A percentile compares a stretch with the other conserved stretches of the same genome.
phyloP scores from a whole-genome alignment of 2,888 invertebrate genomes.

The Griposia aprilina region DNA sequence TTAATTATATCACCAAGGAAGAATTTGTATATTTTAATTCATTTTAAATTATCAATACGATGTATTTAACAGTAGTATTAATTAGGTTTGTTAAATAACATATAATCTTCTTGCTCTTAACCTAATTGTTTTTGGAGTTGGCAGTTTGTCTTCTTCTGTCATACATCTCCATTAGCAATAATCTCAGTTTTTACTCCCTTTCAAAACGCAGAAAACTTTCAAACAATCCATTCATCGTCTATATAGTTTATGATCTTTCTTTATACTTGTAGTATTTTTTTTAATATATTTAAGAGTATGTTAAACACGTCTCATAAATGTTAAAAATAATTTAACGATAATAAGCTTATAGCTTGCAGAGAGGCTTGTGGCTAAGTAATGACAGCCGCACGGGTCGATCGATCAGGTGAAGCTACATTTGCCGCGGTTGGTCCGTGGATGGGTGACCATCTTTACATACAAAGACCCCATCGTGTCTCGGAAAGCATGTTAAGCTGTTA shows the following conservation, averaged over 20 bases:
- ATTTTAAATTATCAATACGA: no score
- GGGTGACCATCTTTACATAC: no score
- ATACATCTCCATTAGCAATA: neutral
- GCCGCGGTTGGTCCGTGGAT: no score
- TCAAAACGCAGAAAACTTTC: neutral
- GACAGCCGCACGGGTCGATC: no score
- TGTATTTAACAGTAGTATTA: no score
- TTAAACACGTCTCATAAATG: neutral
- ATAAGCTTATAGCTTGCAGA: slow-evolving; percentile 61
- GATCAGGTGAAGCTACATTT: no score
- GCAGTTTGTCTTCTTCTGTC: neutral
- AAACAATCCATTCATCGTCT: neutral
- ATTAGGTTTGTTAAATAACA: neutral
- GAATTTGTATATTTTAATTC: no score
- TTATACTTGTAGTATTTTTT: neutral
- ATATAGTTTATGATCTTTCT: neutral
- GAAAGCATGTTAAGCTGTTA: no score
- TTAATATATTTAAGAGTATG: neutral
- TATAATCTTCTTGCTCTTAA: neutral
- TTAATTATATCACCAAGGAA: no score
- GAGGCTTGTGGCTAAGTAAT: no score
- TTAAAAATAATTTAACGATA: neutral
- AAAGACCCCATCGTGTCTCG: no score
- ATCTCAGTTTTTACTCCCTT: neutral
- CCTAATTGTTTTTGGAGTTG: neutral